These are phyloP conservation scores for Prorops nasuta DNA, from an alignment of 1,140 invertebrate species.

Conservation along the genomic window DNA sequence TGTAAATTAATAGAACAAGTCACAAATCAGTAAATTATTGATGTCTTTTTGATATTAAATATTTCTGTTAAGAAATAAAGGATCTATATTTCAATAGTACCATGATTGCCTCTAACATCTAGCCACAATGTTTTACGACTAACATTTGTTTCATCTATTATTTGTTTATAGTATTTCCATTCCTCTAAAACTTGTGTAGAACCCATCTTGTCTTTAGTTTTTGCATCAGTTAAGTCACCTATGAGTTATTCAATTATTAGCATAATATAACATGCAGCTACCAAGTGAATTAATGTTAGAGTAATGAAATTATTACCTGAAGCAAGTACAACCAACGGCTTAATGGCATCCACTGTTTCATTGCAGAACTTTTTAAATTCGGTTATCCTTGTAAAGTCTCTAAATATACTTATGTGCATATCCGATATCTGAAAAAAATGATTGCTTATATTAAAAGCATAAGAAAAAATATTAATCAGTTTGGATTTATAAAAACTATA, in stretches of 20 bases:
- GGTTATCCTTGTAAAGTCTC: slow-evolving; percentile 70
- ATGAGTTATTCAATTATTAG: slow-evolving; percentile 9
- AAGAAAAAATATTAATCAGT: background rate
- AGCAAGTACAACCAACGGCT: slow-evolving; percentile 79
- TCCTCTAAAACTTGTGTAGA: slow-evolving; percentile 81
- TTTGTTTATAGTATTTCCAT: slow-evolving; percentile 78
- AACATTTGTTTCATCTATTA: slow-evolving; percentile 69
- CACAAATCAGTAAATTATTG: background rate
- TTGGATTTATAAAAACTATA: background rate
- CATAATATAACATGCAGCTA: slow-evolving; percentile 2
- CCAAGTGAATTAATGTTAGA: slow-evolving; percentile 1
- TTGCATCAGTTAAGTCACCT: slow-evolving; percentile 90
- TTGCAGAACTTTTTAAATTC: slow-evolving; percentile 82
- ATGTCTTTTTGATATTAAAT: background rate
- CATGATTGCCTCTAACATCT: slow-evolving; percentile 94
- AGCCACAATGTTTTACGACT: slow-evolving; percentile 76
- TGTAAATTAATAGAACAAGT: slow-evolving; percentile 54
- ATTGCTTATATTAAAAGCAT: background rate
- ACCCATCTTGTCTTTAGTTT: slow-evolving; percentile 73
- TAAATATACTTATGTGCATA: slow-evolving; percentile 85
- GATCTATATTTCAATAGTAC: slow-evolving; percentile 55
- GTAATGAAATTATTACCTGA: slow-evolving; percentile 59
- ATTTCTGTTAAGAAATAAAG: background rate
- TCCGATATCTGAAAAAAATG: slow-evolving; percentile 73
- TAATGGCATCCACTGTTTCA: slow-evolving; percentile 70